These are phyloP conservation scores for Ladona fulva DNA, from an alignment of 1,140 invertebrate genomes.

Conservation along the genomic window DNA sequence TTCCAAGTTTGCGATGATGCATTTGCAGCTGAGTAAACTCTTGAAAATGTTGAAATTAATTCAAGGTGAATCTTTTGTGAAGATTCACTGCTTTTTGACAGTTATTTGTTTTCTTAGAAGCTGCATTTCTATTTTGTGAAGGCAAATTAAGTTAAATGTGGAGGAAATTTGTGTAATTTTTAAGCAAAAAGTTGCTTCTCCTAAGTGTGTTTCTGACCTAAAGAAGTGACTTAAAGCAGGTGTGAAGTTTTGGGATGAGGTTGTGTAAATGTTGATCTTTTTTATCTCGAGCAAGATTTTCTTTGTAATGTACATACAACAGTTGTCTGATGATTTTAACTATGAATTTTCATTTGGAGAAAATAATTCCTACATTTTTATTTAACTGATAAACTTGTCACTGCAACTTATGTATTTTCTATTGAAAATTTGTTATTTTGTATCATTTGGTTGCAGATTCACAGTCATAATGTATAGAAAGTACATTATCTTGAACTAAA, in stretches of 20 bases:
- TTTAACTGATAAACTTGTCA: background rate
- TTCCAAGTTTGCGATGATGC: background rate
- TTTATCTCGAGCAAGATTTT: background rate
- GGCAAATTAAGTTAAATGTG: background rate
- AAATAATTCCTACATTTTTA: background rate
- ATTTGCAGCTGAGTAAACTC: background rate
- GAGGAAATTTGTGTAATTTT: background rate
- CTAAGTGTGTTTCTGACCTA: background rate
- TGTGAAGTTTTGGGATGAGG: background rate
- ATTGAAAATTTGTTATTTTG: background rate
- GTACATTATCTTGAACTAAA: background rate
- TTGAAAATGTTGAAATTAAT: background rate
- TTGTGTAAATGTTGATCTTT: background rate
- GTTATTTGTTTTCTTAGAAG: background rate
- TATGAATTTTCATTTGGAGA: background rate
- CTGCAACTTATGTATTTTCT: background rate
- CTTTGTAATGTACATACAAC: constrained; percentile 2
- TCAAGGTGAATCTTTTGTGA: background rate
- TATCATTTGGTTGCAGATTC: background rate
- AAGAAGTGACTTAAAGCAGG: background rate
- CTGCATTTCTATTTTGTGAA: background rate
- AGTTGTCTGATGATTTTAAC: background rate
- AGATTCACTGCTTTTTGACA: background rate
- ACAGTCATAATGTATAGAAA: background rate
- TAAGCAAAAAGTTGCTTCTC: background rate